These are phyloP conservation scores for Acrocephalus kingi DNA, from an alignment of 2,113 vertebrate genomes.

Conservation along the genomic window DNA sequence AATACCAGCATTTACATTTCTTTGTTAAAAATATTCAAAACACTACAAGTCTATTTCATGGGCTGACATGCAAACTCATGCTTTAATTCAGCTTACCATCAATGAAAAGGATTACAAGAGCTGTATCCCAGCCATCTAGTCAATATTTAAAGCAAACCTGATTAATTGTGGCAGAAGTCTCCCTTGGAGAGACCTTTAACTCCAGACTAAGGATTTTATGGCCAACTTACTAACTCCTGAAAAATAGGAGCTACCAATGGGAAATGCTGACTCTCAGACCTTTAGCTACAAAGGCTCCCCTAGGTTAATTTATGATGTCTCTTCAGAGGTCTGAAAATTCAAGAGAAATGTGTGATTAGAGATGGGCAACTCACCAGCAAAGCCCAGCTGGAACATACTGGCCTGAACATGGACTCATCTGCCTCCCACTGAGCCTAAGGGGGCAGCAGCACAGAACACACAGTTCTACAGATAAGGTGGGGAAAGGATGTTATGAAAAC, in stretches of 20 bases:
- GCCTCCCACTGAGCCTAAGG: neutral
- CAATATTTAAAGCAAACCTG: constrained; percentile 21
- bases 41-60: constrained; percentile 52
- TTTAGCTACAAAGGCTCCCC: constrained; percentile 65
- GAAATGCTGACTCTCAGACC: constrained; percentile 45
- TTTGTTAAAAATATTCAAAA: constrained; percentile 51
- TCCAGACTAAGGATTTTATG: constrained; percentile 52
- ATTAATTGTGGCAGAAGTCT: constrained; percentile 34
- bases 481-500: neutral
- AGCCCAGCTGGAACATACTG: neutral
- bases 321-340: constrained; percentile 7
- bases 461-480: neutral
- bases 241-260: constrained; percentile 62
- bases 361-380: neutral
- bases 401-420: neutral
- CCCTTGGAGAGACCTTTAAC: constrained; percentile 43
- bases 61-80: constrained; percentile 59
- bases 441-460: neutral
- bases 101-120: neutral
- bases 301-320: neutral
- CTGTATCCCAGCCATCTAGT: constrained; percentile 6
- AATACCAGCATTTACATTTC: constrained; percentile 59
- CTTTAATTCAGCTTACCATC: constrained; percentile 46
- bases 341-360: neutral
- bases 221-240: constrained; percentile 58